These are phyloP conservation scores for Beroe forskalii DNA, from an alignment of 37 sponge, comb jelly and placozoan genomes.

Conservation along the genomic window DNA sequence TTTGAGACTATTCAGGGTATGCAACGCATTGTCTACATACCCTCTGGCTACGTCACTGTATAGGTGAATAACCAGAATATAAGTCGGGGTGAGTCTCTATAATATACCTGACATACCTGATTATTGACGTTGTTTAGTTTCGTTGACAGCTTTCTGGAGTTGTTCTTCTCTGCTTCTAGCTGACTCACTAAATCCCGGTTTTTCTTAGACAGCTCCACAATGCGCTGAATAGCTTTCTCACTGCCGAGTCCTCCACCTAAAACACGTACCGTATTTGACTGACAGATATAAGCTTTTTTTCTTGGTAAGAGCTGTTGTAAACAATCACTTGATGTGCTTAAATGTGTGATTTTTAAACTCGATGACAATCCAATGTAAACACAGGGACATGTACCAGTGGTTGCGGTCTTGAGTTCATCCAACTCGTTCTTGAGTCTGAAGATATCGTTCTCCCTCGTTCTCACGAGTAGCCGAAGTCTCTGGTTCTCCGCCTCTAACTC, in stretches of 20 bases:
- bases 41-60: no score
- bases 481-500: slow-evolving; percentile 51
- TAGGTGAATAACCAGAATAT: no score
- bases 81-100: no score
- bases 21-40: no score
- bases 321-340: no score
- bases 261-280: not conserved
- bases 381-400: no score
- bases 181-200: slow-evolving; percentile 40
- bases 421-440: slow-evolving; percentile 43
- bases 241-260: slow-evolving; percentile 63
- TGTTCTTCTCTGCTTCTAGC: not conserved
- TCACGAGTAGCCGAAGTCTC: slow-evolving; percentile 21
- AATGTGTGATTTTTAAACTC: no score
- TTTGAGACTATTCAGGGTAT: no score
- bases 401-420: slow-evolving; percentile 27
- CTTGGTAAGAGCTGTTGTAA: no score
- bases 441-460: slow-evolving; percentile 45
- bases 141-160: not conserved
- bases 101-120: no score
- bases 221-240: slow-evolving; percentile 61
- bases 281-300: not conserved
- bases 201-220: slow-evolving; percentile 61
- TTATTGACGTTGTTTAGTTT: slow-evolving; percentile 49
- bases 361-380: no score